Base-by-base conservation (phyloP, 1,140 invertebrate genomes). In the Dinoponera quadriceps region DNA sequence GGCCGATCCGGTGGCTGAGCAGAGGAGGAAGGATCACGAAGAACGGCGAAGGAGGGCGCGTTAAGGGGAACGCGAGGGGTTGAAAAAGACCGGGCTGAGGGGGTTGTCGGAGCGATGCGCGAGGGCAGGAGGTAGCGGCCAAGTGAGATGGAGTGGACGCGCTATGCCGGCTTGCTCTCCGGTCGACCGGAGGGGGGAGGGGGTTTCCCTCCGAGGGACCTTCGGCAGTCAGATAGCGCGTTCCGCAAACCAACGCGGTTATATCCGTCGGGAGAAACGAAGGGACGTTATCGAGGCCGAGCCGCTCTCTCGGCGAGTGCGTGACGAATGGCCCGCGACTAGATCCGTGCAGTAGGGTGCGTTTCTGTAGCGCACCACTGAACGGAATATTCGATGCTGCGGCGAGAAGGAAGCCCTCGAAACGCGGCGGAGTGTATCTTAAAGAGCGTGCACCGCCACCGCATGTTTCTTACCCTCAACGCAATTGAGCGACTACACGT, bases 271-370 rank as follows among this genome's bases (percentile, higher is more conserved):
- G 68, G 22, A n/a, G 44, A 27, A 55, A 44, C 65, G 62, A 44
- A 84, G 55, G 65, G 75, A 89, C 90, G 91, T 94, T 94, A 94
- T 94, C 93, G 91, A 90, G 89, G 88, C 90, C 84, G 91, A 92
- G 85, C 90, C 4, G 38, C 38, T 44, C 92, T 94, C 91, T 94
- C 93, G 92, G 91, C 93, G 90, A 93, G 90, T 92, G 91, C 91
- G 93, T 94, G 93, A 94, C 94, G 94, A 94, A 94, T 94, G 93
- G 91, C 90, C 83, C 89, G 89, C 91, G 92, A 91, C 91, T 90
- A 84, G 88, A 89, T 91, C 89, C 86, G 88, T 9, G 9, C 29
- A 65, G 68, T 38, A 80, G 86, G 86, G 89, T 88, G 86, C 84
- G 86, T 84, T 90, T 82, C 55, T 20, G 62, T 49, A 38, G n/a